These are phyloP conservation scores for Yponomeuta plumbellus DNA, from an alignment of 2,888 invertebrate species.

Conservation along the genomic window DNA sequence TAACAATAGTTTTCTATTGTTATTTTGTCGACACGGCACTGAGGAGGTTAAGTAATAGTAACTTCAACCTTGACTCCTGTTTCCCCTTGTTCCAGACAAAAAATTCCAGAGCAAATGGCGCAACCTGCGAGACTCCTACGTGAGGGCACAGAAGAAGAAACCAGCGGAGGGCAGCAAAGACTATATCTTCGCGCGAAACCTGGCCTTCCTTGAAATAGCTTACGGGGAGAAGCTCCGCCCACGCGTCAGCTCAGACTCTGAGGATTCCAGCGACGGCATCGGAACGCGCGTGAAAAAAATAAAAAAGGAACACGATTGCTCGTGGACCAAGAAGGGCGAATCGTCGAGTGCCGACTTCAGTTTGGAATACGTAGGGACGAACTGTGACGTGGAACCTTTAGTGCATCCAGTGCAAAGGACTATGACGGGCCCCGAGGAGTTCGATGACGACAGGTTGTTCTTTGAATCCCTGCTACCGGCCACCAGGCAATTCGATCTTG, in stretches of 20 bases:
- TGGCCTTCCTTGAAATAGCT: constrained; percentile 45
- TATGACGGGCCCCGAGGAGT: constrained; percentile 27
- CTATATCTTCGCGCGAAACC: constrained; percentile 51
- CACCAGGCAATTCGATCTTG: constrained; percentile 51
- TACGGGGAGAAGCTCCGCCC: constrained; percentile 39
- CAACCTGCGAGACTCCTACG: constrained; percentile 62
- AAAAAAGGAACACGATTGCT: not conserved
- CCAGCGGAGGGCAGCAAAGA: constrained; percentile 32
- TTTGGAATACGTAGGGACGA: not conserved
- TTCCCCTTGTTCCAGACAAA: constrained; percentile 41
- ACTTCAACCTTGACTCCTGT: constrained; percentile 1
- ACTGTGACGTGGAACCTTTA: constrained; percentile 15
- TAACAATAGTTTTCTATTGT: too few relatives aligned
- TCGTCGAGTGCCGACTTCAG: not conserved
- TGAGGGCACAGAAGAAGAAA: constrained; percentile 43
- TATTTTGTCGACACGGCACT: too few relatives aligned
- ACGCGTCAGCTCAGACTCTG: not conserved
- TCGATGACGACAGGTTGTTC: constrained; percentile 56
- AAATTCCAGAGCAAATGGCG: constrained; percentile 61
- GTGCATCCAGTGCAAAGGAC: not conserved
- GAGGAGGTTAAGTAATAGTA: too few relatives aligned
- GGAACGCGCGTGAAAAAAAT: constrained; percentile 31
- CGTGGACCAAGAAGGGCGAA: not conserved
- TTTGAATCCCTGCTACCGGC: constrained; percentile 59
- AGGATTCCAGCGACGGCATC: constrained; percentile 38